A percentile compares a stretch with the other conserved stretches of the same genome.
Evolutionary conservation across 2,797 vertebrate species (phyloP).

Genomic region (Karalla daura): DNA sequence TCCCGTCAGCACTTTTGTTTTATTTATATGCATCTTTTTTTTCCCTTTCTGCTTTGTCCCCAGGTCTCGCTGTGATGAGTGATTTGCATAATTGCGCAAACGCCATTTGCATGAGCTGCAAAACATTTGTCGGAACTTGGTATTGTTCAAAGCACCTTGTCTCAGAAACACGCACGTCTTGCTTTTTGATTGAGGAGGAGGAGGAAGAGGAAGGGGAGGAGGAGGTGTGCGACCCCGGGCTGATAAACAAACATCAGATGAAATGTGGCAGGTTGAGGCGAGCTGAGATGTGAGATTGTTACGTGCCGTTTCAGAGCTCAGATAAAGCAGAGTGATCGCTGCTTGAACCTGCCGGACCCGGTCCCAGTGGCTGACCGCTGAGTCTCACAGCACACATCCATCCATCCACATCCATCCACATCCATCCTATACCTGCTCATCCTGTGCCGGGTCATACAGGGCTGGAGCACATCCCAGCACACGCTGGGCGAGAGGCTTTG

Average conservation of each 20-base stretch:
- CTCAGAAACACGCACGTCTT: conserved; percentile 9
- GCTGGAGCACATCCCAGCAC: conserved; percentile 20
- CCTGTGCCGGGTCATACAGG: conserved; percentile 12
- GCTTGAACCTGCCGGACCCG: conserved; percentile 32
- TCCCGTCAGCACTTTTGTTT: conserved; percentile 27
- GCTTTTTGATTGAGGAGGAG: conserved; percentile 30
- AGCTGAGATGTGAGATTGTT: conserved; percentile 49
- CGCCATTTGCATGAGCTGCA: conserved; percentile 25
- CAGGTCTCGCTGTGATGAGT: conserved; percentile 13
- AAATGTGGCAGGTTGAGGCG: conserved; percentile 38
- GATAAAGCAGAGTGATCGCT: conserved; percentile 25
- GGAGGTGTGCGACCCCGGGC: conserved; percentile 22
- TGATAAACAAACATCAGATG: conserved; percentile 51
- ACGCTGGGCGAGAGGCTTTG: conserved; percentile 3
- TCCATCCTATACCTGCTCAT: conserved; percentile 23
- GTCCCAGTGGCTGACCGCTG: conserved; percentile 39
- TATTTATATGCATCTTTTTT: conserved; percentile 32
- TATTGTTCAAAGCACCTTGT: conserved; percentile 18
- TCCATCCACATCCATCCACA: conserved; percentile 28
- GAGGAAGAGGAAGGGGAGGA: conserved; percentile 24
- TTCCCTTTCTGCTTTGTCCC: conserved; percentile 3
- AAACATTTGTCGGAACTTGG: conserved; percentile 29
- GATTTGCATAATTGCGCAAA: conserved; percentile 30
- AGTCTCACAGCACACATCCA: conserved; percentile 51
- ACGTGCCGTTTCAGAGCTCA: conserved; percentile 28